Conservation (phyloP, 2,797 vertebrate genomes). For the Liparis tanakae region DNA sequence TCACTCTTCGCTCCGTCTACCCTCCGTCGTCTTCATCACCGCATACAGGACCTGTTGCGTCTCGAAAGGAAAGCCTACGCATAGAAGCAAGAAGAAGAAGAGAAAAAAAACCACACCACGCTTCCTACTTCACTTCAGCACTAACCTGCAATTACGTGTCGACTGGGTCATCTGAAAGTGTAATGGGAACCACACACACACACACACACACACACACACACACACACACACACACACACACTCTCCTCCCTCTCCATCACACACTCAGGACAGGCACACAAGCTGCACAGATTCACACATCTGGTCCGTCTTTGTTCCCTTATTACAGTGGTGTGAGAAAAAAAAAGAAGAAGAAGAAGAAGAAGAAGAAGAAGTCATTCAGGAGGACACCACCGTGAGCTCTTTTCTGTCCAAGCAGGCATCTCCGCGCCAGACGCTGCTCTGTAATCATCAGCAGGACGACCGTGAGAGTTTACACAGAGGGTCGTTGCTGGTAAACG, state of each 20-base stretch:
- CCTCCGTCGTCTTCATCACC: constrained; percentile 27
- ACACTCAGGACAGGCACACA: constrained; percentile 31
- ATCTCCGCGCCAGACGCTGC: constrained; percentile 20
- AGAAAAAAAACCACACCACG: neutral
- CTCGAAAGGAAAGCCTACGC: constrained; percentile 35
- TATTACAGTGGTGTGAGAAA: constrained; percentile 41
- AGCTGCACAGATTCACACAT: constrained; percentile 54
- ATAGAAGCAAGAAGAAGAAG: constrained; percentile 36
- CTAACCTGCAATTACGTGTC: constrained; percentile 63
- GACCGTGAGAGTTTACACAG: constrained; percentile 70
- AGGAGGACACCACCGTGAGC: constrained; percentile 35
- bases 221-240: too few relatives aligned
- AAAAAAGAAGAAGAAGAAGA: constrained; percentile 26
- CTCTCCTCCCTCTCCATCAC: neutral
- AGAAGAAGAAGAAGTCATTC: constrained; percentile 43
- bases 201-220: too few relatives aligned
- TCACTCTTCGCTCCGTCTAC: constrained; percentile 48
- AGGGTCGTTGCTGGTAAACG: constrained; percentile 57
- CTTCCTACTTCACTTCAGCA: constrained; percentile 36
- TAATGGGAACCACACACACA: constrained; percentile 53
- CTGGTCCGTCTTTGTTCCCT: constrained; percentile 74
- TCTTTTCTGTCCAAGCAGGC: constrained; percentile 49
- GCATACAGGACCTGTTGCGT: constrained; percentile 43
- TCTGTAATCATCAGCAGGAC: constrained; percentile 78
- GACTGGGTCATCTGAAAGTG: constrained; percentile 60